Evolutionary conservation across 2,113 vertebrate genomes (phyloP).

Genomic region (Hypanus sabinus): DNA sequence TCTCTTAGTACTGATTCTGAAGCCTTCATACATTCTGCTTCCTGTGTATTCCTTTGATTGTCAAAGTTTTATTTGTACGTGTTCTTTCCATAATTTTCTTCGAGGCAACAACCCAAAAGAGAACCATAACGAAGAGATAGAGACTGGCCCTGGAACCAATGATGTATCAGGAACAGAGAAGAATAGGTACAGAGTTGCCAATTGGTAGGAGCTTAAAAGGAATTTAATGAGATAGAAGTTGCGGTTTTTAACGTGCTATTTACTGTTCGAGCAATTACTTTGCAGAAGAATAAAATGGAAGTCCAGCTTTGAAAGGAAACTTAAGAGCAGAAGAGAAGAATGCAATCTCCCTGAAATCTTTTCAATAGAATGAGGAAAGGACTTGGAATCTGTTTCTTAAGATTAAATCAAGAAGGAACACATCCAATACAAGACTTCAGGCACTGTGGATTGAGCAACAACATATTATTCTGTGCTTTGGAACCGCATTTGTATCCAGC

Average conservation of each 20-base stretch:
- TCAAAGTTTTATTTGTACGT: background rate
- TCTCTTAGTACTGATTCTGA: background rate
- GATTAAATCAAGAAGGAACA: background rate
- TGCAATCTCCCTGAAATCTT: background rate
- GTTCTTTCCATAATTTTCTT: background rate
- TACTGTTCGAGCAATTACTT: background rate
- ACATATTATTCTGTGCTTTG: too few species aligned
- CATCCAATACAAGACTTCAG: background rate
- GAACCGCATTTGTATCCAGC: background rate
- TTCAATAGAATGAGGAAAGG: background rate
- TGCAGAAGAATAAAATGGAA: background rate
- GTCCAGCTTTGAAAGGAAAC: background rate
- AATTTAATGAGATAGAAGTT: background rate
- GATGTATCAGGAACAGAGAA: background rate
- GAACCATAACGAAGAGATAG: background rate
- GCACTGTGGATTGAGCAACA: too few species aligned
- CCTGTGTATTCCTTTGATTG: background rate
- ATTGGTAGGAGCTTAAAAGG: background rate
- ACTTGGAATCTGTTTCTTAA: background rate
- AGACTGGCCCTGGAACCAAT: background rate
- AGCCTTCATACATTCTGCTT: background rate
- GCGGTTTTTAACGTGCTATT: background rate
- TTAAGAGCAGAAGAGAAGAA: background rate
- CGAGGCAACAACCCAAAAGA: background rate
- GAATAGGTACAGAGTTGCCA: background rate